Evolutionary conservation across 2,113 vertebrate genomes (phyloP).

Genomic region (Charina bottae): DNA sequence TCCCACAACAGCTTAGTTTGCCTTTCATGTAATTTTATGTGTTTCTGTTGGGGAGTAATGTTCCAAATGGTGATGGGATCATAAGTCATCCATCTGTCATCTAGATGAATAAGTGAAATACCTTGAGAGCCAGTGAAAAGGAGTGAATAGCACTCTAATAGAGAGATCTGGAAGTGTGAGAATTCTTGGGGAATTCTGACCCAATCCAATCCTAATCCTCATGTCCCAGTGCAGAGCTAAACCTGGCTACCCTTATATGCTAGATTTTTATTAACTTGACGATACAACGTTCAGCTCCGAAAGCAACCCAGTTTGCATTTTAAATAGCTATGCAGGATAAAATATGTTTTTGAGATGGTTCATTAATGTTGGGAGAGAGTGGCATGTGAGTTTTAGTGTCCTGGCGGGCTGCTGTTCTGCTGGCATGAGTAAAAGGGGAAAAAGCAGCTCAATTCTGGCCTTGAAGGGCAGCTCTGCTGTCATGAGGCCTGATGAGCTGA

Average conservation of each 20-base stretch:
- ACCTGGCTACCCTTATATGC: too few relatives aligned
- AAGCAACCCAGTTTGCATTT: too few relatives aligned
- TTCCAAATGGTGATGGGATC: not conserved
- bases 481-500: too few relatives aligned
- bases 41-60: not conserved
- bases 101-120: not conserved
- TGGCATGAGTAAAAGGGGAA: too few relatives aligned
- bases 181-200: not conserved
- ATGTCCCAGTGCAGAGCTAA: not conserved
- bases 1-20: not conserved
- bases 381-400: too few relatives aligned
- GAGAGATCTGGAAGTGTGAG: not conserved
- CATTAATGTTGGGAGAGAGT: too few relatives aligned
- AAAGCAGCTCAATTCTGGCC: too few relatives aligned
- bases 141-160: not conserved
- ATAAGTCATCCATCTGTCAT: not conserved
- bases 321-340: too few relatives aligned
- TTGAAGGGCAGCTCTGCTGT: too few relatives aligned
- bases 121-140: not conserved
- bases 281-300: not conserved
- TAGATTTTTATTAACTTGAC: too few relatives aligned
- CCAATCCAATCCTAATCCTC: not conserved
- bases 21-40: not conserved
- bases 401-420: too few relatives aligned
- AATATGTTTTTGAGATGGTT: too few relatives aligned